These are phyloP conservation scores for Grammomys dolichurus DNA, from an alignment of 2,113 vertebrate genomes.

Conservation along the genomic window DNA sequence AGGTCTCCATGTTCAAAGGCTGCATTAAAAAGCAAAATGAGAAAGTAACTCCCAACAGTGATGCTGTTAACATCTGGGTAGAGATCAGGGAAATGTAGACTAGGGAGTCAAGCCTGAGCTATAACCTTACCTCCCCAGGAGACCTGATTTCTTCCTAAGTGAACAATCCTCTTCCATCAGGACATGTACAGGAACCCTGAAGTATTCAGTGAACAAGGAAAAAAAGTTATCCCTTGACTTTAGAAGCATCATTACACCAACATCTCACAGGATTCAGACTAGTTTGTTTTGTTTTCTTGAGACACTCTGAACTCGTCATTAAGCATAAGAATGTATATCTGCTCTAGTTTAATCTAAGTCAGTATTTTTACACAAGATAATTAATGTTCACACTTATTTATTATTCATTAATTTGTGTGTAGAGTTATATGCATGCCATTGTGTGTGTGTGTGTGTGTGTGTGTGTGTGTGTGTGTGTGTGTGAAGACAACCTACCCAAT, in stretches of 20 bases:
- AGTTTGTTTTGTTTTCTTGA: background rate
- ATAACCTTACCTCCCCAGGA: background rate
- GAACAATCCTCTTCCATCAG: background rate
- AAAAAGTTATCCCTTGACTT: background rate
- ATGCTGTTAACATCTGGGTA: background rate
- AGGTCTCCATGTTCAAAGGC: slow-evolving; percentile 39
- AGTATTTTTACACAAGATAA: background rate
- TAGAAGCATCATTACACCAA: background rate
- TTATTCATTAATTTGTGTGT: background rate
- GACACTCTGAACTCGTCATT: background rate
- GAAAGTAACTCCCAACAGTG: background rate
- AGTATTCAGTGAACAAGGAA: background rate
- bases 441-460: too few species aligned
- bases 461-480: background rate
- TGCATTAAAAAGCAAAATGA: background rate
- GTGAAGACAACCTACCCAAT: background rate
- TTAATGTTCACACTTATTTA: background rate
- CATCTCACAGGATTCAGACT: background rate
- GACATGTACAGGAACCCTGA: background rate
- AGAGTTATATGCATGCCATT: background rate
- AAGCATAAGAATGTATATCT: background rate
- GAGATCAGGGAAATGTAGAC: background rate
- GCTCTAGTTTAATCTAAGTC: background rate
- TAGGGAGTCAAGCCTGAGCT: background rate
- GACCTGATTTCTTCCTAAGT: background rate